Conservation (phyloP, 2,888 invertebrate genomes). For the Chymomyza fuscimana region DNA sequence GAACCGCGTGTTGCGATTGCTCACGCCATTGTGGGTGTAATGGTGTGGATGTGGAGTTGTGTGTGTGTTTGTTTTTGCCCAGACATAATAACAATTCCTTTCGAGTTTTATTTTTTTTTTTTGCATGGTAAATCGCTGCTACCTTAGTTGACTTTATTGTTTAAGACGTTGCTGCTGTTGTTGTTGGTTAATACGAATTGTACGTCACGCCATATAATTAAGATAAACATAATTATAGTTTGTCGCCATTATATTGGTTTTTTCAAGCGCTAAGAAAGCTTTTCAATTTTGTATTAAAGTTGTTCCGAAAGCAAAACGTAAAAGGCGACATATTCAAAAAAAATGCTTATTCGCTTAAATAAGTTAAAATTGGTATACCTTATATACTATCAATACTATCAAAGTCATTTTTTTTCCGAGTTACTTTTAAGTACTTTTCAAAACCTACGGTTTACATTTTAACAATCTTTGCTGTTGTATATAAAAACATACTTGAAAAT, state of each 20-base stretch:
- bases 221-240: conserved; percentile 74
- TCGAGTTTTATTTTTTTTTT: conserved; percentile 17
- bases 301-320: background rate
- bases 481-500: too few species aligned
- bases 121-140: conserved; percentile 41
- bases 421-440: too few species aligned
- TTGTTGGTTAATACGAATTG: conserved; percentile 66
- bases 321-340: too few species aligned
- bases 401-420: too few species aligned
- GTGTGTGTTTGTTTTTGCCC: conserved; percentile 21
- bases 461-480: too few species aligned
- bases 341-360: too few species aligned
- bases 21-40: conserved; percentile 34
- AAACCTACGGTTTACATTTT: too few species aligned
- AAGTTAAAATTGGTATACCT: too few species aligned
- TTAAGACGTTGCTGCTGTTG: conserved; percentile 54
- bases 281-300: background rate
- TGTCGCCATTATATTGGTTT: conserved; percentile 43
- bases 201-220: conserved; percentile 73
- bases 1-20: conserved; percentile 56
- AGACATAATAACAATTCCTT: conserved; percentile 59
- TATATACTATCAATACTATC: too few species aligned
- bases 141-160: conserved; percentile 48
- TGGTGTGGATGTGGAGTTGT: conserved; percentile 1
- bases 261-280: conserved; percentile 4